A percentile compares a stretch with the other conserved stretches of the same genome.
These are phyloP conservation scores for Phaetusa simplex DNA, from an alignment of 2,113 vertebrate genomes.

Conservation along the genomic window DNA sequence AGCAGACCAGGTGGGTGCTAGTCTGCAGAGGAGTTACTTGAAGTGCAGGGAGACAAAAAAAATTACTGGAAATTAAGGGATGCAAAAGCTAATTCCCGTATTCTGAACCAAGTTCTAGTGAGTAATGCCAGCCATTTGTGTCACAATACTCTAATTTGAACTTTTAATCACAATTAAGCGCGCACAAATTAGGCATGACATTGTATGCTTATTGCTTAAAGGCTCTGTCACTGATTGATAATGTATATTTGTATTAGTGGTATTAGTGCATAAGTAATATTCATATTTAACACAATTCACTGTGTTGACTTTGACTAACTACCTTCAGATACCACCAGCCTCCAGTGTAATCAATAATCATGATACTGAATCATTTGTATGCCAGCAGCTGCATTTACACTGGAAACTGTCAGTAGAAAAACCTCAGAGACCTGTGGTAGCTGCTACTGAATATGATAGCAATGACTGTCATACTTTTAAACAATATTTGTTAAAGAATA, in stretches of 20 bases:
- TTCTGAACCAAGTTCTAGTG: background rate
- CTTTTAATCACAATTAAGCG: slow-evolving; percentile 64
- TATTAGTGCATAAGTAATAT: slow-evolving; percentile 56
- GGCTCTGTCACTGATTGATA: slow-evolving; percentile 60
- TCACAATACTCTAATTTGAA: slow-evolving; percentile 29
- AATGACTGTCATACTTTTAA: slow-evolving; percentile 30
- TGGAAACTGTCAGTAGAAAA: slow-evolving; percentile 36
- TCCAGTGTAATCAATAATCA: slow-evolving; percentile 61
- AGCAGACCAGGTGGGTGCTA: background rate
- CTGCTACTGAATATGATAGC: slow-evolving; percentile 41
- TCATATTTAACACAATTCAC: slow-evolving; percentile 53
- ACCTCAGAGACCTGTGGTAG: slow-evolving; percentile 34
- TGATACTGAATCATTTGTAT: slow-evolving; percentile 56
- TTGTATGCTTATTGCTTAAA: slow-evolving; percentile 36
- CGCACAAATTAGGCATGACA: slow-evolving; percentile 54
- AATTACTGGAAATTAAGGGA: background rate
- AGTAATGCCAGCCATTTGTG: slow-evolving; percentile 35
- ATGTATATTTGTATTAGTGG: slow-evolving; percentile 59
- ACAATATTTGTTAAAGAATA: slow-evolving; percentile 12
- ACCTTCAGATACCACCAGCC: slow-evolving; percentile 58
- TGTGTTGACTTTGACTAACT: slow-evolving; percentile 69
- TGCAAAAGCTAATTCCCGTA: background rate
- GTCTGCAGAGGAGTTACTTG: background rate
- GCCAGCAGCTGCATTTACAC: slow-evolving; percentile 37
- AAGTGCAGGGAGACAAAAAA: background rate